These are phyloP conservation scores for Phasianus colchicus DNA, from an alignment of 2,113 vertebrate species.

Conservation along the genomic window DNA sequence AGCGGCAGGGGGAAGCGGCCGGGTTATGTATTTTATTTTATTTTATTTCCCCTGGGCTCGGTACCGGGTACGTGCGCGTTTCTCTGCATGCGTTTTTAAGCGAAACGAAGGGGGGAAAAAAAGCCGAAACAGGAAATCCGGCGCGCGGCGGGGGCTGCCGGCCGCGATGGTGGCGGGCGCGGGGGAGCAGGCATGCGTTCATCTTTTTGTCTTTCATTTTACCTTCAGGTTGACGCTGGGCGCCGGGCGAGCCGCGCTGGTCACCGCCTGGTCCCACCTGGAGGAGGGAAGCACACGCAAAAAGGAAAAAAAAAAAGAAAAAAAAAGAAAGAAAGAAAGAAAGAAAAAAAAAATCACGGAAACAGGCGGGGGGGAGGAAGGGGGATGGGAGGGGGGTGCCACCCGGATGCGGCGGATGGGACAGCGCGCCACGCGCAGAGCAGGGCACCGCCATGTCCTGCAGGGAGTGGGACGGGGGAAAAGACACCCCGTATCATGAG, in stretches of 20 bases:
- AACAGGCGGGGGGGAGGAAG: not conserved
- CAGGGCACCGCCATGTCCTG: constrained; percentile 7
- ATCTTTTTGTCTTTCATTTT: constrained; percentile 81
- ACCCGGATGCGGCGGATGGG: not conserved
- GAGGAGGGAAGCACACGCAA: constrained; percentile 30
- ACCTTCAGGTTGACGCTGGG: constrained; percentile 80
- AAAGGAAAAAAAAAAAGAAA: not conserved
- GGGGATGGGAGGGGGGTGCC: not conserved
- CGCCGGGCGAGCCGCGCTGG: constrained; percentile 70
- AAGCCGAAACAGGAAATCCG: not conserved
- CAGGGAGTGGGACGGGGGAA: not conserved
- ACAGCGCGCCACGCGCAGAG: not conserved
- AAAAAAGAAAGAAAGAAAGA: not conserved
- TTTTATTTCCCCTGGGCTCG: constrained; percentile 47
- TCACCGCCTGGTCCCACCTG: constrained; percentile 68
- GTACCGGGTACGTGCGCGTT: constrained; percentile 73
- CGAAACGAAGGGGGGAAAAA: not conserved
- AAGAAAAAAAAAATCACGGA: not conserved
- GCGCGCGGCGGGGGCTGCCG: not conserved
- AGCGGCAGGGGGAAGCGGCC: constrained; percentile 71
- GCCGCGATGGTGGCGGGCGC: constrained; percentile 16
- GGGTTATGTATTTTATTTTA: not conserved
- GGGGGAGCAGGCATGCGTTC: constrained; percentile 73
- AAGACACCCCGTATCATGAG: too few relatives aligned
- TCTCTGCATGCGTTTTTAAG: constrained; percentile 59